Evolutionary conservation across 2,888 invertebrate species (phyloP).

Genomic region (Tenodera sinensis): DNA sequence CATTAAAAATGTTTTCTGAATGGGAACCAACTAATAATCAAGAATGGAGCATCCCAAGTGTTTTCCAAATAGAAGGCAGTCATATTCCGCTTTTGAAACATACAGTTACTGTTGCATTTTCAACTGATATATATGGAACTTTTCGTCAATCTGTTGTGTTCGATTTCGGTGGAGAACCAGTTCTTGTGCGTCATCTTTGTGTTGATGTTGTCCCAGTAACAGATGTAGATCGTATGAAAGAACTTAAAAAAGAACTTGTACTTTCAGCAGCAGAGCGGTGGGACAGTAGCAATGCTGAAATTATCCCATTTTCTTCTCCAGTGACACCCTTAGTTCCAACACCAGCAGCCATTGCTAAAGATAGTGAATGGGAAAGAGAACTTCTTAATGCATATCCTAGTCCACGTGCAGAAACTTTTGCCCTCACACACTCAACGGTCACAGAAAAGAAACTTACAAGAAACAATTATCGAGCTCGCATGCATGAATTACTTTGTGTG

Average conservation of each 20-base stretch:
- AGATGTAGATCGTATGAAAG: constrained; percentile 61
- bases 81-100: constrained; percentile 11
- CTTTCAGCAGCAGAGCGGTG: constrained; percentile 60
- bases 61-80: constrained; percentile 3
- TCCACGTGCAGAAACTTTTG: constrained; percentile 62
- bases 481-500: constrained; percentile 70
- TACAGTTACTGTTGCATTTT: constrained; percentile 51
- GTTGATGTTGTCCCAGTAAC: constrained; percentile 71
- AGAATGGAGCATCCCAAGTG: constrained; percentile 50
- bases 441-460: constrained; percentile 58
- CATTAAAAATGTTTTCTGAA: constrained; percentile 29
- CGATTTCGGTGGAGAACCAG: constrained; percentile 65
- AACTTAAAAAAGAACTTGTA: constrained; percentile 56
- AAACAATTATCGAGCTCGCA: constrained; percentile 67
- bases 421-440: constrained; percentile 64
- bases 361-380: constrained; percentile 52
- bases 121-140: constrained; percentile 71
- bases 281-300: constrained; percentile 53
- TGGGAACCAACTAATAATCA: constrained; percentile 52
- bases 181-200: constrained; percentile 63
- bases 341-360: constrained; percentile 45
- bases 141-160: constrained; percentile 75
- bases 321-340: constrained; percentile 44
- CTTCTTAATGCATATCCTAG: constrained; percentile 61
- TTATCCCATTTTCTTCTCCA: constrained; percentile 54